phyloP scores from a whole-genome alignment of 2,113 vertebrate genomes.

The Oxyura jamaicensis region DNA sequence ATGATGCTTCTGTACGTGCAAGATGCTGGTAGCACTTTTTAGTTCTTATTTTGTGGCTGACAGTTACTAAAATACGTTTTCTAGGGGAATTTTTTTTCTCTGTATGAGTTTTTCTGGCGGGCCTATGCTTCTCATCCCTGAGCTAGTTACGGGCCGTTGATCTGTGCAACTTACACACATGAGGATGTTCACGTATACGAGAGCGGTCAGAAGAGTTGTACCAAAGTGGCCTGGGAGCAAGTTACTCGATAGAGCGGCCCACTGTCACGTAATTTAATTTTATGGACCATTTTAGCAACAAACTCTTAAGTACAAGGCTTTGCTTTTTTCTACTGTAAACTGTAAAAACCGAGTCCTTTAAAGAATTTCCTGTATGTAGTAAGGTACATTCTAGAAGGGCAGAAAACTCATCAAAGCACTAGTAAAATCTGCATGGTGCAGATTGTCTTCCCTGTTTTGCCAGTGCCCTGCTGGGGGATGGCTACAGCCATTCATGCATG shows the following conservation, averaged over 20 bases:
- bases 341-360: not conserved
- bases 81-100: not conserved
- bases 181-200: not conserved
- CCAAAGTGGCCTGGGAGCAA: not conserved
- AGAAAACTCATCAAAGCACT: not conserved
- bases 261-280: not conserved
- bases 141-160: not conserved
- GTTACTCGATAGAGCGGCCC: not conserved
- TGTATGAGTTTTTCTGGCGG: not conserved
- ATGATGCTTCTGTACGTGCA: not conserved
- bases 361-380: not conserved
- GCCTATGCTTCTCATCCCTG: not conserved
- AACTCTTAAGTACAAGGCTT: accelerated
- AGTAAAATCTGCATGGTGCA: not conserved
- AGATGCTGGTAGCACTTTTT: not conserved
- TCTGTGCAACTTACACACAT: not conserved
- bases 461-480: not conserved
- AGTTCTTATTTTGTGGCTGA: not conserved
- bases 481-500: not conserved
- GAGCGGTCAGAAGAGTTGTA: not conserved
- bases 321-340: not conserved
- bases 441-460: not conserved
- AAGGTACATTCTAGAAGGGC: not conserved
- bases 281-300: not conserved
- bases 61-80: not conserved